Conservation (phyloP, 2,113 vertebrate species). For the Zootoca vivipara region DNA sequence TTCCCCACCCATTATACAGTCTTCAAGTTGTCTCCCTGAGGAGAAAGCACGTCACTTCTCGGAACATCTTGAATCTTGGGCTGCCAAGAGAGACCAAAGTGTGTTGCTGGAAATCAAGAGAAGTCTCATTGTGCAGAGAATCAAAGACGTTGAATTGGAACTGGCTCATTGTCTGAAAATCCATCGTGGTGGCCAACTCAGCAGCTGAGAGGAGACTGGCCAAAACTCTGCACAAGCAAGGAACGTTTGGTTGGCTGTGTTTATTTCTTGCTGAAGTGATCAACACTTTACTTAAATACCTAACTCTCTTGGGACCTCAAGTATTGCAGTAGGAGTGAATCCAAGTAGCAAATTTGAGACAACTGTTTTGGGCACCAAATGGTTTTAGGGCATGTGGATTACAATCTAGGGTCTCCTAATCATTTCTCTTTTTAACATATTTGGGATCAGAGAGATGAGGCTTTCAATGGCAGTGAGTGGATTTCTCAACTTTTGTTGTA, state of each 20-base stretch:
- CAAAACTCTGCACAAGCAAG: background rate
- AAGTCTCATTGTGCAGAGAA: slow-evolving; percentile 50
- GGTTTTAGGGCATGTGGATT: background rate
- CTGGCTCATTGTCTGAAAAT: slow-evolving; percentile 35
- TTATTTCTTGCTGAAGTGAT: background rate
- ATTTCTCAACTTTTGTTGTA: background rate
- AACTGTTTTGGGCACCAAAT: background rate
- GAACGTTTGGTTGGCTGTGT: background rate
- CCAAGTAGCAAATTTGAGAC: background rate
- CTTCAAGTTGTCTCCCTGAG: fast-evolving
- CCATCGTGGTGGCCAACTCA: background rate
- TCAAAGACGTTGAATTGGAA: slow-evolving; percentile 57
- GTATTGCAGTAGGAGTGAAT: background rate
- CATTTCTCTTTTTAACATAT: background rate
- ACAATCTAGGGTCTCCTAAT: background rate
- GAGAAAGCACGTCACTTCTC: background rate
- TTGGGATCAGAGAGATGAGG: background rate
- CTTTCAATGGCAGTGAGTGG: background rate
- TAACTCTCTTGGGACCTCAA: background rate
- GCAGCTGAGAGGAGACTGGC: background rate
- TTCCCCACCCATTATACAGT: slow-evolving; percentile 17
- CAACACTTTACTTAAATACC: background rate
- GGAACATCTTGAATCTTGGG: slow-evolving; percentile 29
- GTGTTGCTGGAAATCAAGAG: slow-evolving; percentile 64
- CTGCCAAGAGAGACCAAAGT: slow-evolving; percentile 27